Evolutionary conservation across 2,797 vertebrate genomes (phyloP).

Genomic region (Pampus argenteus): DNA sequence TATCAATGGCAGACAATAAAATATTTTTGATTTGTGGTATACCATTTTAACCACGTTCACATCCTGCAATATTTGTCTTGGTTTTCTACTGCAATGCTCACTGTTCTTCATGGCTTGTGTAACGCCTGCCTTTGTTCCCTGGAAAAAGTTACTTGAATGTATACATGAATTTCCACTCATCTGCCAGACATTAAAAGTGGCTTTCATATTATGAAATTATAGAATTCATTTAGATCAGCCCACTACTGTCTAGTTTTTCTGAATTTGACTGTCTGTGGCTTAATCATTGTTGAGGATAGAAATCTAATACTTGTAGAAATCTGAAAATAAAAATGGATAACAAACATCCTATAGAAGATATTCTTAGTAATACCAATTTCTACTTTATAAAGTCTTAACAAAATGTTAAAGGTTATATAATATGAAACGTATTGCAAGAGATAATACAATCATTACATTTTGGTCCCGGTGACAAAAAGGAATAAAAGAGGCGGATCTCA

Average conservation of each 20-base stretch:
- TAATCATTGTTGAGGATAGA: constrained; percentile 25
- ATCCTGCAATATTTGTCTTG: constrained; percentile 3
- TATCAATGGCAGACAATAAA: constrained; percentile 13
- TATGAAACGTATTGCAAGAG: not conserved
- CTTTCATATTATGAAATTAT: constrained; percentile 53
- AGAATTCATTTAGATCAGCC: constrained; percentile 47
- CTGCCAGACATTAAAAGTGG: constrained; percentile 59
- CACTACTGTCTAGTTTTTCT: constrained; percentile 35
- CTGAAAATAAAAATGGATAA: constrained; percentile 3
- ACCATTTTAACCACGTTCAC: not conserved
- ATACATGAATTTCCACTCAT: constrained; percentile 58
- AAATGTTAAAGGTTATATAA: not conserved
- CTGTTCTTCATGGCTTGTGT: constrained; percentile 42
- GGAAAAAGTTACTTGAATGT: constrained; percentile 53
- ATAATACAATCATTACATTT: not conserved
- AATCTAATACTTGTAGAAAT: constrained; percentile 18
- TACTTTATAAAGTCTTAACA: not conserved
- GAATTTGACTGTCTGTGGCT: constrained; percentile 20
- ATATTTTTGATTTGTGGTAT: constrained; percentile 6
- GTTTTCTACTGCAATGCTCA: constrained; percentile 27
- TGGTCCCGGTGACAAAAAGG: not conserved
- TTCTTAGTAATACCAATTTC: not conserved
- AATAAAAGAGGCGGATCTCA: not conserved
- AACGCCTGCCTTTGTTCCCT: constrained; percentile 28
- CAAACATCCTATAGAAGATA: not conserved